Conservation (phyloP, 2,888 invertebrate species). For the Leptinotarsa haldemani region DNA sequence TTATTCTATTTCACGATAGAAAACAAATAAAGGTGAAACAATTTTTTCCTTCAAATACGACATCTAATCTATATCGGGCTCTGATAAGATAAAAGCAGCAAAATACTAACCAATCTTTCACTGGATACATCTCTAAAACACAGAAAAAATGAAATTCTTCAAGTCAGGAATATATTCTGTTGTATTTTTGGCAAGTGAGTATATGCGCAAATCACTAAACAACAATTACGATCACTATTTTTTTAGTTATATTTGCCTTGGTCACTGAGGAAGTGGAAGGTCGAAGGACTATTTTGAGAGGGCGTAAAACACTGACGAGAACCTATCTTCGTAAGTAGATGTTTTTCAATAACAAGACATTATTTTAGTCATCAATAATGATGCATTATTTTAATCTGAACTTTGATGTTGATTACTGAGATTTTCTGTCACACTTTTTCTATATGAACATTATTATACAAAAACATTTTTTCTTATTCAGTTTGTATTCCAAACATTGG, state of each 20-base stretch:
- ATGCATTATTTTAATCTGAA: no score
- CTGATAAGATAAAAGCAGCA: constrained; percentile 38
- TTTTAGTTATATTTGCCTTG: constrained; percentile 74
- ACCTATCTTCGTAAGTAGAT: constrained; percentile 81
- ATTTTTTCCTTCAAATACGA: constrained; percentile 31
- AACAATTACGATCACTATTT: constrained; percentile 10
- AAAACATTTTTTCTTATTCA: no score
- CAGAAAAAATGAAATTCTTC: constrained; percentile 44
- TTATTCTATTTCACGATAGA: neutral
- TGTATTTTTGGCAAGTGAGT: constrained; percentile 48
- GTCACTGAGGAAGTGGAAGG: constrained; percentile 80
- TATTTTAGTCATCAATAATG: neutral
- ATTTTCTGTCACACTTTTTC: no score
- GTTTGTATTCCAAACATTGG: no score
- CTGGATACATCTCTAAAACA: neutral
- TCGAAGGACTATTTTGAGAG: constrained; percentile 81
- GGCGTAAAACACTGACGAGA: constrained; percentile 81
- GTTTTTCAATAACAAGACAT: neutral
- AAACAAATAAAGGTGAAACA: constrained; percentile 38
- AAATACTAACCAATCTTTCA: neutral
- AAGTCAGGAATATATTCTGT: constrained; percentile 43
- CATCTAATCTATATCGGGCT: constrained; percentile 34
- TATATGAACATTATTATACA: no score
- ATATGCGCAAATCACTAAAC: constrained; percentile 3
- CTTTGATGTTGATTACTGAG: no score